These are phyloP conservation scores for Ophiothrix spiculata DNA, from an alignment of 35 echinoderm and acorn worm species.

Conservation along the genomic window DNA sequence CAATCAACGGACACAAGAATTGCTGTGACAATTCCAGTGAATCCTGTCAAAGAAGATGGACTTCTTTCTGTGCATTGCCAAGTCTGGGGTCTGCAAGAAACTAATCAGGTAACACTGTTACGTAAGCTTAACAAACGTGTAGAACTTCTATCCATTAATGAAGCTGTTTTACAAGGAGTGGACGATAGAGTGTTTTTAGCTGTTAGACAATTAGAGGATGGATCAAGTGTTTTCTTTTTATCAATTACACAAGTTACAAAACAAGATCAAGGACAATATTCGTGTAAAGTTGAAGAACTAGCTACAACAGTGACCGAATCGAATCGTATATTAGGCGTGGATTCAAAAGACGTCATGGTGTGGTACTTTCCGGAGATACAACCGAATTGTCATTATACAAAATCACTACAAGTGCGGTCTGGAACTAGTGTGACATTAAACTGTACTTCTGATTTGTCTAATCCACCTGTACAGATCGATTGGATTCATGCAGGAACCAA, in stretches of 20 bases:
- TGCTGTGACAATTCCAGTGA: background rate
- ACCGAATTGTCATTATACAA: background rate
- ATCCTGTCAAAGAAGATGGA: background rate
- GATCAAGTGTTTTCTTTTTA: background rate
- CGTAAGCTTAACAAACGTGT: background rate
- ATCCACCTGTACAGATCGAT: background rate
- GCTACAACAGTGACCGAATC: background rate
- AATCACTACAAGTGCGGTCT: background rate
- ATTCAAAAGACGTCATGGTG: background rate
- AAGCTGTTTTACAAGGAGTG: background rate
- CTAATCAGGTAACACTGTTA: background rate
- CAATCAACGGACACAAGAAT: background rate
- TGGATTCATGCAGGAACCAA: background rate
- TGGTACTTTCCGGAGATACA: background rate
- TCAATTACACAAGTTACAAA: background rate
- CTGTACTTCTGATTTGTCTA: background rate
- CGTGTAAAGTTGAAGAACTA: background rate
- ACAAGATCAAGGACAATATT: background rate
- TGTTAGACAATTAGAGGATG: background rate
- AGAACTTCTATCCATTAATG: background rate
- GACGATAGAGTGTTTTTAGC: background rate
- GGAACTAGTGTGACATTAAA: background rate
- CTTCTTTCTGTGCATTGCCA: background rate
- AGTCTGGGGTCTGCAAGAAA: background rate
- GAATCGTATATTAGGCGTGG: background rate